A percentile compares a stretch with the other conserved stretches of the same genome.
Conservation (phyloP, 2,113 vertebrate genomes). For the Tachysurus vachellii region DNA sequence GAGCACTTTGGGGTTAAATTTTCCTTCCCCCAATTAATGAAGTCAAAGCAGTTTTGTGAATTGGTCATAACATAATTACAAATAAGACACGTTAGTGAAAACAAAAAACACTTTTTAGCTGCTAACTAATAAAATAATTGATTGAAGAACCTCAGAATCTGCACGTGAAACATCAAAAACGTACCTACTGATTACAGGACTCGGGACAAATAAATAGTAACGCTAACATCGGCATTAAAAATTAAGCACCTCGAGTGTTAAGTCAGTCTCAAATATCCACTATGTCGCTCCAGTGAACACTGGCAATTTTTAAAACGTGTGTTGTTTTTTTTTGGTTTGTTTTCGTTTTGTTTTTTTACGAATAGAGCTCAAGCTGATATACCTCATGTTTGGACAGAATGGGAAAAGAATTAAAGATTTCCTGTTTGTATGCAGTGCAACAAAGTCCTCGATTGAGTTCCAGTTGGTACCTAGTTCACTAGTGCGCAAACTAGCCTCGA, state of each 20-base stretch:
- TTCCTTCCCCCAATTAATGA: not conserved
- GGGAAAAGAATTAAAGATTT: conserved; percentile 41
- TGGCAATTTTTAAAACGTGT: conserved; percentile 35
- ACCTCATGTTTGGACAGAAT: conserved; percentile 53
- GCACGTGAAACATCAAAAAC: conserved; percentile 45
- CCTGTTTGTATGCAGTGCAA: conserved; percentile 53
- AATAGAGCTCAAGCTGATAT: conserved; percentile 57
- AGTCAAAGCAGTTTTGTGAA: conserved; percentile 25
- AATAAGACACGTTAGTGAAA: not conserved
- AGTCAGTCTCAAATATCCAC: not conserved
- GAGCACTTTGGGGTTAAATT: conserved; percentile 27
- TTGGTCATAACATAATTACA: conserved; percentile 7
- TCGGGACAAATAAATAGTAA: conserved; percentile 41
- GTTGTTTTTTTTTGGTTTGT: not conserved
- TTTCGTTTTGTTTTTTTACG: conserved; percentile 31
- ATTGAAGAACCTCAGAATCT: conserved; percentile 35
- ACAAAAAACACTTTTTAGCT: conserved; percentile 1
- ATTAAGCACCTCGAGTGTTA: not conserved
- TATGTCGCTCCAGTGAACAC: not conserved
- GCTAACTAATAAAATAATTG: not conserved
- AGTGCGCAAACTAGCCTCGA: conserved; percentile 25
- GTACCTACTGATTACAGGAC: conserved; percentile 34
- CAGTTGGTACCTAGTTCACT: conserved; percentile 35
- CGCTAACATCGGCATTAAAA: conserved; percentile 10
- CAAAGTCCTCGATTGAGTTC: conserved; percentile 39